Evolutionary conservation across 2,888 invertebrate genomes (phyloP), one percentile per base, ranked within the genome.

Genomic region (Drepanosiphum platanoidis): DNA sequence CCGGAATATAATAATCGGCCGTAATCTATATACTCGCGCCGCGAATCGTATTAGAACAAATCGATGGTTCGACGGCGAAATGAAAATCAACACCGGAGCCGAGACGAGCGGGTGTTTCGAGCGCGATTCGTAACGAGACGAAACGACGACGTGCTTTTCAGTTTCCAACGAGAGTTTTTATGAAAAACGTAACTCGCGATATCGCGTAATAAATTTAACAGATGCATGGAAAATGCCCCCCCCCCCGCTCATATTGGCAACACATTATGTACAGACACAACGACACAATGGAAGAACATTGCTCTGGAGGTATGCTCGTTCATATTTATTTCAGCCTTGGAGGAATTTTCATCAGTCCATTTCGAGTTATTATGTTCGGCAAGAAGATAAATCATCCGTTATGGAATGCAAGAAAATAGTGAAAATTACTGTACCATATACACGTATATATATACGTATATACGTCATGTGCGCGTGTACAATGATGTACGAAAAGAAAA

Each of bases 341-440:
- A 75, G 52, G 75, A 75, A 75, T 75, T 75, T 75, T 75, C n/a
- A 75, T 7, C 52, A 75, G 52, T 75, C 15, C 52, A 8, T 75
- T 58, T 58, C 52, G n/a, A 15, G 52, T 75, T 75, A 75, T 75
- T 30, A 75, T 75, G n/a, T 52, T 75, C 74, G 42, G 52, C 22
- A n/a, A 34, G 52, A 75, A 34, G 75, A 75, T 75, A 75, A 75
- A 75, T 75, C 75, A 75, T 75, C 34, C 15, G 75, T 75, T 52
- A 36, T 8, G 75, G 52, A 75, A 75, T 75, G 32, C 75, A 58
- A 75, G 75, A 52, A 75, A 75, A 75, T 58, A 7, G 36, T 39
- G 27, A 36, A 77, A 77, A 77, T 61, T 61, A 77, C 61, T 15
- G 34, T 34, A 75, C 34, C 46, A 3, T 27, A 30, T 64, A 64